These are phyloP conservation scores for Saccostrea glomerata DNA, from an alignment of 1,140 invertebrate species.

Conservation along the genomic window DNA sequence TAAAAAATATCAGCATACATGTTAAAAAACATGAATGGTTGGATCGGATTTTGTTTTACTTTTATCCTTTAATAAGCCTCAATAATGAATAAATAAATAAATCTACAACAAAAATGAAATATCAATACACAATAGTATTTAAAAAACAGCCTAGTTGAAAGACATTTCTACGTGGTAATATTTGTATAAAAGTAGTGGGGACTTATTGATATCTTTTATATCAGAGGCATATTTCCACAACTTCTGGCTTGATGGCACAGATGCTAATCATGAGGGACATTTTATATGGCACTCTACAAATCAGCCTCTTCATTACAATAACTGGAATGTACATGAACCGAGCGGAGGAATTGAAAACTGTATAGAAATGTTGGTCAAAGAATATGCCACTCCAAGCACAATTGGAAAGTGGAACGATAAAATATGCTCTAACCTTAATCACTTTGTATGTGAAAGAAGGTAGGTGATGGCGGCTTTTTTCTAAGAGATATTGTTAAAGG, in stretches of 20 bases:
- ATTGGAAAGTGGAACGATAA: conserved; percentile 14
- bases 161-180: no score
- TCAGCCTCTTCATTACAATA: neutral
- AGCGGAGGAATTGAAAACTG: neutral
- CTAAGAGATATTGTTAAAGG: neutral
- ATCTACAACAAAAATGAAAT: no score
- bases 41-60: no score
- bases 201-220: no score
- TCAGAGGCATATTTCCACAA: conserved; percentile 2
- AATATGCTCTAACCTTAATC: neutral
- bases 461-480: neutral
- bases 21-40: no score
- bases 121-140: no score
- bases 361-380: conserved; percentile 7
- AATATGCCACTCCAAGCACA: neutral
- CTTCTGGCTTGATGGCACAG: conserved; percentile 2
- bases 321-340: neutral
- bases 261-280: neutral
- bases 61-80: no score
- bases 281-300: neutral
- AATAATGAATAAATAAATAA: no score
- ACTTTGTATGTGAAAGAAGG: conserved; percentile 14
- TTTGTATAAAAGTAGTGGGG: no score
- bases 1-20: no score
- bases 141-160: no score